Evolutionary conservation across 2,888 invertebrate genomes (phyloP), one percentile per base, ranked within the genome.

Genomic region (Orthonychiurus folsomi): DNA sequence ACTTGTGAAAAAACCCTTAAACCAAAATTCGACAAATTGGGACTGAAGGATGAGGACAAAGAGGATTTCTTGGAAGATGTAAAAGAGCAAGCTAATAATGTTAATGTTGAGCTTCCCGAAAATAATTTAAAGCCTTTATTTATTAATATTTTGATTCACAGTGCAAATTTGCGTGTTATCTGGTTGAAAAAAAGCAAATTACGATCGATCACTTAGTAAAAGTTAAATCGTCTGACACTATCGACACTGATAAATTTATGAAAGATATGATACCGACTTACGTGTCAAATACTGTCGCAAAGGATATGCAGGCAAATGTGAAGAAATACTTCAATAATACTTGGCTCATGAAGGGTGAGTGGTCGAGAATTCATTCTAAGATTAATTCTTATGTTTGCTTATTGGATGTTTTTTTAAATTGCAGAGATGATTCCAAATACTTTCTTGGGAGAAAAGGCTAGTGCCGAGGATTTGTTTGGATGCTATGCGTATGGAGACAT

Each of bases 11-110:
- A 55, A 24, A 55, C 55, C 3, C 21, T 55, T 20, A 2, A 20
- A 5, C 21, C 21, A 18, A 55, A 55, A 55, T 24, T 55, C 21
- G 24, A 55, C 12, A 24, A 24, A 3, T 3, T n/a, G 5, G 25
- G 25, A 3, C 18, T 55, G 21, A 55, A 55, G 24, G 55, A 55
- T 18, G 55, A 55, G 5, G 55, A 55, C 24, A 55, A 23, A 9
- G 25, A 2, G 3, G 25, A 23, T 12, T 24, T 23, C 25, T 24
- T 55, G 21, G 55, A 55, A 12, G 55, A 55, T 15, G 55, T 55
- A 55, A 3, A n/a, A n/a, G n/a, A n/a, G 5, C 37, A 37, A 37
- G 15, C 5, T 9, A 37, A 37, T 37, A 9, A 37, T 37, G 5
- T 37, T 37, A 37, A 37, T 37, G 37, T 9, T 9, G 15, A 37